Evolutionary conservation across 2,113 vertebrate species (phyloP).

Genomic region (Furnarius figulus): DNA sequence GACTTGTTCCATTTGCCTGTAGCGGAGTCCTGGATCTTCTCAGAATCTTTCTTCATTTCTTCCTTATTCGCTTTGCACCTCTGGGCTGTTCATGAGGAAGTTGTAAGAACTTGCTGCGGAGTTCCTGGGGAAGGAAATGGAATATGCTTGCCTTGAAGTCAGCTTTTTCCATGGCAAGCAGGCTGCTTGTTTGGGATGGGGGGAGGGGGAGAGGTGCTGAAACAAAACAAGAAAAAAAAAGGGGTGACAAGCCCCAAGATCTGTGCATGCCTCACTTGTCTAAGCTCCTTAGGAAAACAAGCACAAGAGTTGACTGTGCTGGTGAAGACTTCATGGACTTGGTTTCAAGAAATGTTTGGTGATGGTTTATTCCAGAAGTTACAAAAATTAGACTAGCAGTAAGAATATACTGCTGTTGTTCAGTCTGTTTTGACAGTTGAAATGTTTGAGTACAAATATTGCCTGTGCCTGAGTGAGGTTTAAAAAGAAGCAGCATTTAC

Average conservation of each 20-base stretch:
- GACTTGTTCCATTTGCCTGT: neutral
- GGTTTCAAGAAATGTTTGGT: neutral
- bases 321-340: neutral
- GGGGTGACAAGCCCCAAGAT: accelerated
- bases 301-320: neutral
- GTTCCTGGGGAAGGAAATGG: conserved; percentile 37
- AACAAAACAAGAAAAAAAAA: too few species aligned
- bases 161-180: conserved; percentile 10
- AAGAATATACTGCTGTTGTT: neutral
- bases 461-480: neutral
- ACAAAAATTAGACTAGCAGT: neutral
- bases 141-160: conserved; percentile 23
- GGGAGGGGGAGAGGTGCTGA: neutral
- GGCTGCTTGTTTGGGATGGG: neutral
- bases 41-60: neutral
- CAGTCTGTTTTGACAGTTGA: neutral
- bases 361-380: neutral
- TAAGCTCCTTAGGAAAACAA: neutral
- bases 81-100: neutral
- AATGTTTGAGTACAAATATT: neutral
- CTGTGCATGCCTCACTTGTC: neutral
- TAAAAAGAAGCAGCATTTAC: neutral
- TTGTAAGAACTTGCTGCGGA: neutral
- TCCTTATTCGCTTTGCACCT: neutral
- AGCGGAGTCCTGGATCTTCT: neutral